These are phyloP conservation scores for Oscheius onirici DNA, from an alignment of 2,888 invertebrate species.

Conservation along the genomic window DNA sequence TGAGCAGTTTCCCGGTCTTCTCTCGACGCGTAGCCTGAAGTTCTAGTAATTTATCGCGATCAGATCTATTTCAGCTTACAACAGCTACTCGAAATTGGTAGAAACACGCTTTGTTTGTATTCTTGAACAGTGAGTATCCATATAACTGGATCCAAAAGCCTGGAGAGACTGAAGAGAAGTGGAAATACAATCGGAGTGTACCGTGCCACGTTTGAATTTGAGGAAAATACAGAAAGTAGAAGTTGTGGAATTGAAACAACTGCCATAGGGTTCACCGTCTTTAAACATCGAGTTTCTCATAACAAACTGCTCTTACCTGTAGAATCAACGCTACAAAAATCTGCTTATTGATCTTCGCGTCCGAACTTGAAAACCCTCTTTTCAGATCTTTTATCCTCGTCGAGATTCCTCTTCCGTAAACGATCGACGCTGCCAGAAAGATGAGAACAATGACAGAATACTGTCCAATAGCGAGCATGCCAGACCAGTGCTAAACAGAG, in stretches of 20 bases:
- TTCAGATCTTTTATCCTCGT: neutral
- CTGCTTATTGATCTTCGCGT: slow-evolving; percentile 10
- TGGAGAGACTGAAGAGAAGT: too few species aligned
- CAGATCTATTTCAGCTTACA: neutral
- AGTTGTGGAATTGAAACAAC: too few species aligned
- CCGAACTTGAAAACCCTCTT: slow-evolving; percentile 8
- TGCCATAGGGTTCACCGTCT: too few species aligned
- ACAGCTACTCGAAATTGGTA: neutral
- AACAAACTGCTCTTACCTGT: neutral
- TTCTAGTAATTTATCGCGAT: too few species aligned
- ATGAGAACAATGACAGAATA: neutral
- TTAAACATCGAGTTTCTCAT: too few species aligned
- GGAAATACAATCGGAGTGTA: too few species aligned
- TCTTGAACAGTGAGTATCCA: slow-evolving; percentile 12
- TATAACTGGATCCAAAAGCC: neutral
- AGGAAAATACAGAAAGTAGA: too few species aligned
- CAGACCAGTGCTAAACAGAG: neutral
- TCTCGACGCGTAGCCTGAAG: neutral
- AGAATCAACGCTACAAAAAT: slow-evolving; percentile 2
- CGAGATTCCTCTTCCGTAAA: neutral
- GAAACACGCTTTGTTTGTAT: neutral
- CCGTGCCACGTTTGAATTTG: too few species aligned
- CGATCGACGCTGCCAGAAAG: neutral
- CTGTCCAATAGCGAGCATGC: neutral
- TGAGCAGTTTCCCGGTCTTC: neutral